Base-by-base conservation (phyloP, 2,888 invertebrate species). In the Volucella inflata region DNA sequence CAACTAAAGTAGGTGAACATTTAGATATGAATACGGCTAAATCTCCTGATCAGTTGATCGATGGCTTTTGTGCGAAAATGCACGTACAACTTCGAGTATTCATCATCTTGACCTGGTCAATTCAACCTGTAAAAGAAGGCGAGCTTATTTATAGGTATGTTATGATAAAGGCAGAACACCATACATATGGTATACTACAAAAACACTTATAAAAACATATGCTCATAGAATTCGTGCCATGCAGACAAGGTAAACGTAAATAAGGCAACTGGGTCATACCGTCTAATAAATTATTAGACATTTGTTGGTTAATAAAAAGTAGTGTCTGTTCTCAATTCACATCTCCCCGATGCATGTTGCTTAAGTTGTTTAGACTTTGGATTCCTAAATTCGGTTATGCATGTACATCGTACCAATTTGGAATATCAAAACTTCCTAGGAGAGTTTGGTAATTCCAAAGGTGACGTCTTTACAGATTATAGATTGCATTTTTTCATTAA, bases 201-300 rank as follows among this genome's bases (percentile, higher is more conserved):
- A 30, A 6, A 6, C 30, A 30, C 30, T 30, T 30, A 30, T 30
- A 30, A 30, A 6, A 46, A 46, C 44, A 14, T 60, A n/a, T 42
- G 12, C 6, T n/a, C 65, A 75, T 67, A 65, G 50, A 75, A 65
- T 57, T 67, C 46, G 38, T 74, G 62, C 51, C 60, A 60, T 62
- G 42, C 44, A 53, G 53, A 44, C 46, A 55, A 51, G 55, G 46
- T 38, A 48, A 74, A 64, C 42, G 38, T 11, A 42, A 51, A 40
- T 71, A 51, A 40, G 50, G 42, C 60, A 46, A 36, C 57, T 2
- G 40, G 3, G 72, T 55, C 53, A 55, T 55, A 55, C 21, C 48
- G 51, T 62, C 60, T 42, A 46, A 42, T 42, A 60, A 60, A 9
- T 60, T 12, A 51, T 51, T 72, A 51, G 42, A 50, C 51, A 50